Evolutionary conservation across 2,888 invertebrate species (phyloP), one percentile per base, ranked within the genome.

Genomic region (Linyphia triangularis): DNA sequence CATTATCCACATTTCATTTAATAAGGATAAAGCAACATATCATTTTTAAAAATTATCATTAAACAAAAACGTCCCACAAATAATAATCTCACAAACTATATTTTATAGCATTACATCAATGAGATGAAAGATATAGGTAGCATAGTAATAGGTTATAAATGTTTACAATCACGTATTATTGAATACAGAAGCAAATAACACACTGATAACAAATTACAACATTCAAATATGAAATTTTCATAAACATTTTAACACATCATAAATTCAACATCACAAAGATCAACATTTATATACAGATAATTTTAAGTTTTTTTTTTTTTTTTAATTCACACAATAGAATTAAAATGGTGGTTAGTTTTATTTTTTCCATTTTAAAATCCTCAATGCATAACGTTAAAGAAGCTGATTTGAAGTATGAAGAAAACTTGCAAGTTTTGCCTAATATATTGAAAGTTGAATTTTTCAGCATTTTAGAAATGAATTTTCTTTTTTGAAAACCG

Each of bases 261-360:
- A 30, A 37, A 43, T 70, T 70, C 43, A 70, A 43, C 70, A 70
- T 6, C 26, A n/a, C 70, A 70, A 43, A 43, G 4, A n/a, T 51
- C 43, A 70, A 70, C 43, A 70, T 16, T 70, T 70, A 70, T 26
- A 1, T 51, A 70, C 43, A 70, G 26, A 43, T 43, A 24, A 16
- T 26, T n/a, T 26, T 13, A 70, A 51, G 51, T 13, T 16, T 51
- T 16, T 51, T 9, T 51, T 13, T 16, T 51, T 16, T 51, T 9
- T 51, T 9, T 5, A 51, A 51, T 51, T 16, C 13, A 51, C 51
- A 51, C n/a, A 51, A 51, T 51, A 51, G n/a, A 16, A 51, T n/a
- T 51, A 6, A 33, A 33, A 33, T 4, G 33, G 33, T 9, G 4
- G 33, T 33, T n/a, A n/a, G n/a, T n/a, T n/a, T n/a, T n/a, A n/a